Percentiles rank a stretch among this genome's conserved stretches.
phyloP scores from a whole-genome alignment of 2,113 vertebrate species.

The Mystacornis crossleyi region DNA sequence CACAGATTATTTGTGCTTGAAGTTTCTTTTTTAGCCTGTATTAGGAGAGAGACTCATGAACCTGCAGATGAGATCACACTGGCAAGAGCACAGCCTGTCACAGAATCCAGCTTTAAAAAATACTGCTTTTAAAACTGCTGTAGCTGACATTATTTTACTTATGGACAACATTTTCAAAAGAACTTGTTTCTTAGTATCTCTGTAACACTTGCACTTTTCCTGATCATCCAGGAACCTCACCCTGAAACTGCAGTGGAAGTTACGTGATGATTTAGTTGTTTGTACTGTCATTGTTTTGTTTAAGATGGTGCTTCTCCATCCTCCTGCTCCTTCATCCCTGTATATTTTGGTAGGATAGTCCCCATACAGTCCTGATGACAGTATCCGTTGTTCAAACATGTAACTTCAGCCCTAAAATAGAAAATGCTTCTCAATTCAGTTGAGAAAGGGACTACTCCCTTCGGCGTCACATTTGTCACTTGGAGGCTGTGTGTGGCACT shows the following conservation, averaged over 20 bases:
- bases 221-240: background rate
- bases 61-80: fast-evolving
- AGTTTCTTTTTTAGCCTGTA: background rate
- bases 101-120: background rate
- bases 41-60: background rate
- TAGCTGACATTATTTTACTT: background rate
- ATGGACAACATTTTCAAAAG: background rate
- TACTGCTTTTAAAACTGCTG: background rate
- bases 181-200: background rate
- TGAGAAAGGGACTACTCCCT: background rate
- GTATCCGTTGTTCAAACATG: background rate
- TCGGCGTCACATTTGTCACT: background rate
- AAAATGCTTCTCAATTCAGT: background rate
- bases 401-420: background rate
- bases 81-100: background rate
- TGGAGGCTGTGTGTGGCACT: background rate
- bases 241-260: background rate
- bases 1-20: background rate
- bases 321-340: background rate
- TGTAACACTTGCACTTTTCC: background rate
- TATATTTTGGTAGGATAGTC: background rate
- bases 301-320: background rate
- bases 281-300: background rate
- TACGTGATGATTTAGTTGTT: background rate
- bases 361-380: background rate